These are phyloP conservation scores for Netelia fuscicornis DNA, from an alignment of 2,888 invertebrate species.

Conservation along the genomic window DNA sequence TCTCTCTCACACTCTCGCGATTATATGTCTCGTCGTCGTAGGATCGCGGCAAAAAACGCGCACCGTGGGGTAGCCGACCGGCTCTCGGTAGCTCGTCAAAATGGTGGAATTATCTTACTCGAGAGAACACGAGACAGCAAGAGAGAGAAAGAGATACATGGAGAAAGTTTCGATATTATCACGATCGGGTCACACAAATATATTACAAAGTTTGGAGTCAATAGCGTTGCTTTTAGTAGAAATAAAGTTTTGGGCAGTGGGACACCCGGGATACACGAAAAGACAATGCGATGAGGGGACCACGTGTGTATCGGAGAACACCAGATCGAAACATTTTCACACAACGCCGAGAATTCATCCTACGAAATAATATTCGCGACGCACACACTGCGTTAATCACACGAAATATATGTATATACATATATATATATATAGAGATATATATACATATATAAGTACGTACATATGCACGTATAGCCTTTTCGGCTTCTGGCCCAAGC, in stretches of 20 bases:
- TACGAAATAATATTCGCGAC: constrained; percentile 26
- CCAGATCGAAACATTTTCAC: not conserved
- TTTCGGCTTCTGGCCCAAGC: constrained; percentile 36
- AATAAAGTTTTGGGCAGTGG: not conserved
- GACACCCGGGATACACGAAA: not conserved
- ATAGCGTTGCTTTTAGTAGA: not conserved
- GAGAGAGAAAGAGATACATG: constrained; percentile 20
- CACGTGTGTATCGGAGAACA: not conserved
- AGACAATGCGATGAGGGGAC: not conserved
- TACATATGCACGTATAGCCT: constrained; percentile 35
- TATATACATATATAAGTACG: not conserved
- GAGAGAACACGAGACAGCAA: constrained; percentile 14
- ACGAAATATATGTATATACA: constrained; percentile 4
- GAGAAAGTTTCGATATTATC: not conserved
- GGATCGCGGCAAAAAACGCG: constrained; percentile 44
- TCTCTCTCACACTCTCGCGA: constrained; percentile 62
- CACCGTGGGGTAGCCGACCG: constrained; percentile 64
- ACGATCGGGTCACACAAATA: not conserved
- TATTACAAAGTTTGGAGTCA: not conserved
- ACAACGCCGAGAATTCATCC: not conserved
- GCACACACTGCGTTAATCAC: constrained; percentile 19
- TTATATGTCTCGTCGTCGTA: constrained; percentile 30
- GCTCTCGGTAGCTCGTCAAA: constrained; percentile 62
- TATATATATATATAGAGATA: constrained; percentile 1
- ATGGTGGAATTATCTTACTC: constrained; percentile 58